Evolutionary conservation across 2,113 vertebrate species (phyloP), one percentile per base, ranked within the genome.

Genomic region (Coregonus clupeaformis): DNA sequence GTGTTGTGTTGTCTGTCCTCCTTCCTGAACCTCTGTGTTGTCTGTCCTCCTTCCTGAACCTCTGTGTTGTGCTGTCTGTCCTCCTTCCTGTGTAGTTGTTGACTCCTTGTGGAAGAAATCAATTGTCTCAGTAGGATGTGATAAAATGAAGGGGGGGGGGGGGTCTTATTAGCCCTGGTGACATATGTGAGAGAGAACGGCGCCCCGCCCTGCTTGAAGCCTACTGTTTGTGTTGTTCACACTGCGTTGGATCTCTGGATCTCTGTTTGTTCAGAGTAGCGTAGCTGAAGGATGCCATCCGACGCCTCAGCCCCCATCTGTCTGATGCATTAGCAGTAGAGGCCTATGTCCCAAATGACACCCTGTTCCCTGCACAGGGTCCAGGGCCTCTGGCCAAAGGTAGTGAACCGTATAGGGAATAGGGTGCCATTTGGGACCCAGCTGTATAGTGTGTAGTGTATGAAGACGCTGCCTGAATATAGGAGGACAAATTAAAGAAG

Each of bases 101-200:
- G 64, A 63, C 25, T 22, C 57, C 20, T 9, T 5, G n/a, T 59
- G 5, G 25, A 65, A 71, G 9, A 24, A 29, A 16, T 67, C 49
- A 30, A 13, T n/a, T 36, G 27, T 80, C 69, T 80, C 78, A 32
- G 36, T 27, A 63, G 73, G 69, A 27, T 29, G 9, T 72, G 59
- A 80, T 59, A 18, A 62, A n/a, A 30, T 12, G 57, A 29, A 42
- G 36, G 69, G n/a, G 60, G 24, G 18, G 57, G 20, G 42, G 12
- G 42, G 30, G 13, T 67, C 64, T 68, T 47, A 66, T 75, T 68
- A 75, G 25, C 32, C 30, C 36, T 52, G 22, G 18, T 47, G 67
- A 18, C 16, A 60, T 68, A n/a, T 62, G 36, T 42, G 42, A 55
- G 67, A 59, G 5, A 65, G 22, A 25, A 3, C 12, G 65, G 63